Evolutionary conservation across 1,140 invertebrate genomes (phyloP).

Genomic region (Leptestheria dahalacensis): DNA sequence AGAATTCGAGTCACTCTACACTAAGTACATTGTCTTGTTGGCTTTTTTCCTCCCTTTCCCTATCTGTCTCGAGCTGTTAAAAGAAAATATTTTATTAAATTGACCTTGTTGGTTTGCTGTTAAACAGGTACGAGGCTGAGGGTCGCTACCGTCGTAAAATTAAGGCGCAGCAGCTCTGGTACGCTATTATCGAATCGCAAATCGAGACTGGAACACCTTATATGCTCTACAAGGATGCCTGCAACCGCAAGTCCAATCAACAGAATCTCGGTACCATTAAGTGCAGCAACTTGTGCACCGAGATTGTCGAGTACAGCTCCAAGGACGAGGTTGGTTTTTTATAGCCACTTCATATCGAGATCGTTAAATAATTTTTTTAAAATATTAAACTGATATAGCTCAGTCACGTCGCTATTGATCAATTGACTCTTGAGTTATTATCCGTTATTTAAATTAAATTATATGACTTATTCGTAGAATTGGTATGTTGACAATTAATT

Average conservation of each 20-base stretch:
- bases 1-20: conserved; percentile 82
- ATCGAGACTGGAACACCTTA: conserved; percentile 97
- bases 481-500: no score
- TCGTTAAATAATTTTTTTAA: no score
- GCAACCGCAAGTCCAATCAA: conserved; percentile 95
- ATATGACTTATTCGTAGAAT: no score
- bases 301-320: conserved; percentile 88
- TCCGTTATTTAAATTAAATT: no score
- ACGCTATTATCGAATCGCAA: conserved; percentile 85
- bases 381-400: no score
- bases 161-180: conserved; percentile 80
- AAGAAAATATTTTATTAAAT: not conserved
- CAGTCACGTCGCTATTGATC: no score
- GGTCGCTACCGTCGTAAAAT: conserved; percentile 58
- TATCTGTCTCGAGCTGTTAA: no score
- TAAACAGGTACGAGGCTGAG: conserved; percentile 64
- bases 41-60: no score
- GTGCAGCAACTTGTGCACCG: conserved; percentile 95
- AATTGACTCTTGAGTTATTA: no score
- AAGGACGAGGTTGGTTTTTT: conserved; percentile 84
- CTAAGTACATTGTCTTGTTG: no score
- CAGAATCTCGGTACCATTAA: conserved; percentile 98
- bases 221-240: conserved; percentile 96
- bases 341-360: no score
- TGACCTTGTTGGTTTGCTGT: not conserved